Evolutionary conservation across 2,113 vertebrate species (phyloP).

Genomic region (Lampris megalopsis): DNA sequence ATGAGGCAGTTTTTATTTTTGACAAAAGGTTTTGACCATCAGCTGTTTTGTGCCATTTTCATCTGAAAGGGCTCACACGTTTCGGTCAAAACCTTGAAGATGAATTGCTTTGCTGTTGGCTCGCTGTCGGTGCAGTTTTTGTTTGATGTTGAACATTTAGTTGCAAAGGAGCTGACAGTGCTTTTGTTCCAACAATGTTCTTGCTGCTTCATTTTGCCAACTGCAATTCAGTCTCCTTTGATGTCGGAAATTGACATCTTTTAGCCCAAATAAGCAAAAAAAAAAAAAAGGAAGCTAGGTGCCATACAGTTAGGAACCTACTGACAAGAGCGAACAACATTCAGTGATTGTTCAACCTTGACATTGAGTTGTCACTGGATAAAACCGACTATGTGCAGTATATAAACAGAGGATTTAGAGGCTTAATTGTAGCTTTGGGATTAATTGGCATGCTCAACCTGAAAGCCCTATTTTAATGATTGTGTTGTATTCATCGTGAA

Average conservation of each 20-base stretch:
- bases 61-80: conserved; percentile 52
- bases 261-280: conserved; percentile 52
- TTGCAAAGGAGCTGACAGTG: conserved; percentile 49
- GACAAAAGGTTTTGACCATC: conserved; percentile 38
- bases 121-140: conserved; percentile 38
- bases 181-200: conserved; percentile 59
- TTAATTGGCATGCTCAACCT: too few relatives aligned
- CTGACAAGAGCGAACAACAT: too few relatives aligned
- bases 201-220: conserved; percentile 58
- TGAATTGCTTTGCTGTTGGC: conserved; percentile 58
- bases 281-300: too few relatives aligned
- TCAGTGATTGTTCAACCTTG: background rate
- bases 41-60: conserved; percentile 30
- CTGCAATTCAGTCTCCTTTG: conserved; percentile 72
- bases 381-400: background rate
- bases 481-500: too few relatives aligned
- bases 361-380: background rate
- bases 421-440: too few relatives aligned
- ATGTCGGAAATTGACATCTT: conserved; percentile 71
- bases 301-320: too few relatives aligned
- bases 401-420: background rate
- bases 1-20: background rate
- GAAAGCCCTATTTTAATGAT: too few relatives aligned
- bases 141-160: conserved; percentile 68
- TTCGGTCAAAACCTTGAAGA: conserved; percentile 62